Conservation (phyloP, 2,113 vertebrate species). For the Sialia sialis region DNA sequence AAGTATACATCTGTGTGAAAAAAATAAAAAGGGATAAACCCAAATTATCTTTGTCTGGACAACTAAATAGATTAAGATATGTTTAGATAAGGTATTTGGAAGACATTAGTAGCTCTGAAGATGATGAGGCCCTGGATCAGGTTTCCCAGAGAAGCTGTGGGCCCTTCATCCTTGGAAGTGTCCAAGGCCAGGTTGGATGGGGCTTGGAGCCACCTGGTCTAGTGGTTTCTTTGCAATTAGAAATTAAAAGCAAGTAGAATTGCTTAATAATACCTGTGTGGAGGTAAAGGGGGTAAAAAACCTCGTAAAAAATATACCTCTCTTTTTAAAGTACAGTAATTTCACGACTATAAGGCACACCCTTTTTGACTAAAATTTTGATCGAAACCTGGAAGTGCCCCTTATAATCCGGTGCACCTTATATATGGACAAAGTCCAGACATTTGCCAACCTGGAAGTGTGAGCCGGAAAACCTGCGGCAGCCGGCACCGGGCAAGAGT, state of each 20-base stretch:
- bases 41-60: not conserved
- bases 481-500: too few species aligned
- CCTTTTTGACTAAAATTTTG: too few species aligned
- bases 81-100: not conserved
- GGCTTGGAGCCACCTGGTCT: fast-evolving
- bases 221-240: not conserved
- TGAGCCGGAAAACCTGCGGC: too few species aligned
- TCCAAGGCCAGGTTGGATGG: not conserved
- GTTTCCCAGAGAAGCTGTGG: not conserved
- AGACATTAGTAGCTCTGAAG: not conserved
- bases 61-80: not conserved
- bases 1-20: not conserved
- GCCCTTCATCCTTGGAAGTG: not conserved
- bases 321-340: not conserved
- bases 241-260: not conserved
- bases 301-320: not conserved
- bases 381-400: too few species aligned
- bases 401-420: too few species aligned
- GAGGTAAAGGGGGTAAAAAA: not conserved
- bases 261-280: not conserved
- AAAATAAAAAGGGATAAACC: not conserved
- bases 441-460: too few species aligned
- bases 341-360: too few species aligned
- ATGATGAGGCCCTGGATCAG: not conserved
- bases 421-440: too few species aligned